A percentile compares a stretch with the other conserved stretches of the same genome.
Conservation (phyloP, 2,113 vertebrate genomes). For the Sturnira hondurensis region DNA sequence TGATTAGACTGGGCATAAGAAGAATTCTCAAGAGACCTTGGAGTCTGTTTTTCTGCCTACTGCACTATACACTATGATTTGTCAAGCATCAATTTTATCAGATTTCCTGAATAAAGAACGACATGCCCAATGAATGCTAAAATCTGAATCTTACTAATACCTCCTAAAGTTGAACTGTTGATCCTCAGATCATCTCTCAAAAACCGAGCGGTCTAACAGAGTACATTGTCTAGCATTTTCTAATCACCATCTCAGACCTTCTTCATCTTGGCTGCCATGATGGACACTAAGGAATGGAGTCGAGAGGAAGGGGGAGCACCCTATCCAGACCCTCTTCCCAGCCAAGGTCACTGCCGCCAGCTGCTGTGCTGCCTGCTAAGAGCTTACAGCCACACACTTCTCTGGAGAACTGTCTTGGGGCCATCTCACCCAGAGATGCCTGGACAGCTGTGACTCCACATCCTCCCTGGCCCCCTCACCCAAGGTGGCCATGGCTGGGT, state of each 20-base stretch:
- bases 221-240: not conserved
- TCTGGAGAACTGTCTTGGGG: not conserved
- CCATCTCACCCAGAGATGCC: not conserved
- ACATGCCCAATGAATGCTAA: not conserved
- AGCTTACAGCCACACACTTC: too few species aligned
- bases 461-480: not conserved
- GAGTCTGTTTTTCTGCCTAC: not conserved
- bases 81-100: not conserved
- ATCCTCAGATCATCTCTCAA: not conserved
- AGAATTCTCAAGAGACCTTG: not conserved
- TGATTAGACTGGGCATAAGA: not conserved
- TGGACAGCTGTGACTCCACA: not conserved
- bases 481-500: not conserved
- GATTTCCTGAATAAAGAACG: not conserved
- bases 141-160: not conserved
- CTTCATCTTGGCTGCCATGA: not conserved
- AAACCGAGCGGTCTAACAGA: not conserved
- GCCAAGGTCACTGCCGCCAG: not conserved
- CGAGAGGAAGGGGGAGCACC: rapidly evolving
- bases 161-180: not conserved
- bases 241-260: not conserved
- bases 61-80: not conserved
- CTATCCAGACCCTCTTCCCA: not conserved
- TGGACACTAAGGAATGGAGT: not conserved
- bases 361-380: not conserved